Base-by-base conservation (phyloP, 2,888 invertebrate genomes). In the Rotaria socialis region DNA sequence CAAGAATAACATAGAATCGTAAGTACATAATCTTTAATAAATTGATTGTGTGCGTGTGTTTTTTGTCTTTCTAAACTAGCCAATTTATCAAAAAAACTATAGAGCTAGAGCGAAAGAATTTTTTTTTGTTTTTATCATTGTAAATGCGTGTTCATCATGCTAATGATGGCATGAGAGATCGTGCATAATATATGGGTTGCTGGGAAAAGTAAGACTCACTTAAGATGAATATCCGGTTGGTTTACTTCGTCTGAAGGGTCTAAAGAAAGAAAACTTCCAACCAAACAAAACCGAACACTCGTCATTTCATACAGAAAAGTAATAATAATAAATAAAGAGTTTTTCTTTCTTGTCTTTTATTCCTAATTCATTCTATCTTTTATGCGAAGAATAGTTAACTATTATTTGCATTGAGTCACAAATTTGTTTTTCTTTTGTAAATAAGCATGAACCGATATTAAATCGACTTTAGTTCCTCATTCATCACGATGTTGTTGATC, bases 171-270 rank as follows among this genome's bases (percentile, higher is more conserved):
- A 35, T 67, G 67, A 27, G 67, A 67, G 67, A 41, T 35, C 67
- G 67, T 35, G 67, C 67, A 67, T 67, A 67, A 67, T 67, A 67
- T 67, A 67, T 67, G 67, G 67, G 67, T 67, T 35, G 3, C 67
- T 27, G 19, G 27, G 19, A 35, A 67, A 67, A 35, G 35, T 35
- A 67, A 35, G 67, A 35, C 67, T 67, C 67, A 67, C 67, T 67
- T 67, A 35, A 67, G 67, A 35, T 35, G 67, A 35, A 67, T 67
- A 67, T 67, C 67, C 67, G 67, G 67, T 67, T 67, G 35, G 67
- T 2, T 67, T 67, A 16, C 27, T 35, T 41, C 35, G 35, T 67
- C 35, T 67, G 41, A 60, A 60, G 27, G n/a, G 14, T n/a, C 6
- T 60, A 11, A 35, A 35, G 67, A n/a, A 27, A 67, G 35, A 35